phyloP scores from a whole-genome alignment of 2,113 vertebrate genomes.

The Engystomops pustulosus region DNA sequence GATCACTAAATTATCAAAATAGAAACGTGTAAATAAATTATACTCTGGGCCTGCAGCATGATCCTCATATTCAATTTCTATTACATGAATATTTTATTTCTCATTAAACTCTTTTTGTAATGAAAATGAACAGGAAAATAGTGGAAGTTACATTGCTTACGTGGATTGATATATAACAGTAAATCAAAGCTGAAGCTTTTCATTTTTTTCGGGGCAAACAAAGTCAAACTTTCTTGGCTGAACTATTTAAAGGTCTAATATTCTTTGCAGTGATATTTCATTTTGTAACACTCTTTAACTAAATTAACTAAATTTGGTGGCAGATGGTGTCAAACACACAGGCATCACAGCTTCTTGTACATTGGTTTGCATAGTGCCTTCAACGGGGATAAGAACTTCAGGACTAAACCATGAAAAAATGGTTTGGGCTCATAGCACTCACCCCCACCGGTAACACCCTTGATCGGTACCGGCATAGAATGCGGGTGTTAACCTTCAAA shows the following conservation, averaged over 20 bases:
- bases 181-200: background rate
- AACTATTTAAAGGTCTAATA: background rate
- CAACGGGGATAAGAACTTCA: too few relatives aligned
- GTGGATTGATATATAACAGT: conserved; percentile 9
- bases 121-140: conserved; percentile 30
- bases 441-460: too few relatives aligned
- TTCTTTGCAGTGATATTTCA: background rate
- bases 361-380: too few relatives aligned
- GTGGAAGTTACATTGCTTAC: conserved; percentile 6
- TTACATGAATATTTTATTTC: conserved; percentile 34
- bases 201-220: background rate
- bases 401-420: too few relatives aligned
- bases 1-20: conserved; percentile 28
- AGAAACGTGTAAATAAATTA: conserved; percentile 20
- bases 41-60: conserved; percentile 21
- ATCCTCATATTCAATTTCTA: conserved; percentile 25
- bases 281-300: too few relatives aligned
- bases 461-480: too few relatives aligned
- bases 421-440: too few relatives aligned
- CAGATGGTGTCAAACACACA: too few relatives aligned
- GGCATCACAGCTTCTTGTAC: too few relatives aligned
- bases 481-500: too few relatives aligned
- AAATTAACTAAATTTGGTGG: too few relatives aligned
- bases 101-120: conserved; percentile 31
- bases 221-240: background rate